phyloP scores from a whole-genome alignment of 2,113 vertebrate genomes.

The Tretioscincus oriximinensis region DNA sequence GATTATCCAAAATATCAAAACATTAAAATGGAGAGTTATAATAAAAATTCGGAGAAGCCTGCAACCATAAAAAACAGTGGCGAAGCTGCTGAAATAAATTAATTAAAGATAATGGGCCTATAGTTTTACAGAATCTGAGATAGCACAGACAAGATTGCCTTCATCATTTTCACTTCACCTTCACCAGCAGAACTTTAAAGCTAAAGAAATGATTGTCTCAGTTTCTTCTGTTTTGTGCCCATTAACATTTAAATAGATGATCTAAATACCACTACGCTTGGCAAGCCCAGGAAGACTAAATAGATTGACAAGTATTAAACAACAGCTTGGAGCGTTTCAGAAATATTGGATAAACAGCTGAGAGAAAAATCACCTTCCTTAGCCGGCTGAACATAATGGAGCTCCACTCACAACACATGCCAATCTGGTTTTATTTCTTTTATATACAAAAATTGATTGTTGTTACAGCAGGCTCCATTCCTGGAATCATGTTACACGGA shows the following conservation, averaged over 20 bases:
- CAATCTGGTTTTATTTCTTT: conserved; percentile 5
- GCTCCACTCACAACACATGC: not conserved
- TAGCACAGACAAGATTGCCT: conserved; percentile 34
- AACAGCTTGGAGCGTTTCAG: conserved; percentile 35
- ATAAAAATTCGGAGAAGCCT: conserved; percentile 33
- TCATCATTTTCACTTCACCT: conserved; percentile 24
- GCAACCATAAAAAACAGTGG: not conserved
- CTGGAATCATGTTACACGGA: not conserved
- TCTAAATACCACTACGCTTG: conserved; percentile 41
- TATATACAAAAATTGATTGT: not conserved
- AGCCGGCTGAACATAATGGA: conserved; percentile 8
- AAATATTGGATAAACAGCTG: conserved; percentile 30
- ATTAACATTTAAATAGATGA: conserved; percentile 53
- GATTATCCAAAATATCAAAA: conserved; percentile 20
- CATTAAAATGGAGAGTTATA: not conserved
- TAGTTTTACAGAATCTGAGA: conserved; percentile 43
- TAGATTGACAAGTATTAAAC: conserved; percentile 22
- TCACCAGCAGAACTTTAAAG: conserved; percentile 38
- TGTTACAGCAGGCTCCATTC: not conserved
- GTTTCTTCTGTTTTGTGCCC: conserved; percentile 16
- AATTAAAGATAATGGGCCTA: conserved; percentile 46
- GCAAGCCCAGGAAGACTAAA: conserved; percentile 32
- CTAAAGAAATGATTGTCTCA: conserved; percentile 39
- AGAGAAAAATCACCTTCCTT: conserved; percentile 19
- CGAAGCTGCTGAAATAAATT: conserved; percentile 15